These are phyloP conservation scores for Corella eumyota DNA, from an alignment of 23 tunicate species.

Conservation along the genomic window DNA sequence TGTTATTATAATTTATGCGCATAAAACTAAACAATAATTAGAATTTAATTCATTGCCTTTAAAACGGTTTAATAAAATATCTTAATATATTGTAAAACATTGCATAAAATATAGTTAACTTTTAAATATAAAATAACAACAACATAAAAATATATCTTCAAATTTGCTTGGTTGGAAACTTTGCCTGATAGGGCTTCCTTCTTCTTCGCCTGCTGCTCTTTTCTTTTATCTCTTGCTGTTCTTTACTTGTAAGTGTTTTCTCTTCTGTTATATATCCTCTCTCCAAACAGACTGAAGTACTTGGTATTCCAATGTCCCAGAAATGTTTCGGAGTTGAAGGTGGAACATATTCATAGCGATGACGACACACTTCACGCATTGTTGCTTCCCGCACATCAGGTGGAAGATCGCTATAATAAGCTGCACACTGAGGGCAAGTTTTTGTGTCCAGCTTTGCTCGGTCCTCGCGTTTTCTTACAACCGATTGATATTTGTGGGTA, in stretches of 20 bases:
- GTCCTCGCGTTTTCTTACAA: conserved; percentile 42
- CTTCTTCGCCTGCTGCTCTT: background rate
- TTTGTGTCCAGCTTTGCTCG: conserved; percentile 29
- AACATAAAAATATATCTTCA: too few relatives aligned
- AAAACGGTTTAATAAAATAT: too few relatives aligned
- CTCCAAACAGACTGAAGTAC: conserved; percentile 61
- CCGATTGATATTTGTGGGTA: conserved; percentile 22
- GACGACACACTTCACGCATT: conserved; percentile 52
- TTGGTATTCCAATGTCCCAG: conserved; percentile 86
- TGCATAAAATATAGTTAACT: too few relatives aligned
- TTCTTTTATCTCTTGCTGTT: background rate
- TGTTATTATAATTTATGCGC: too few relatives aligned
- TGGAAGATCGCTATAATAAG: conserved; percentile 72
- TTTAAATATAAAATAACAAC: too few relatives aligned
- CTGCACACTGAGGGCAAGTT: conserved; percentile 64
- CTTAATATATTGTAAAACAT: too few relatives aligned
- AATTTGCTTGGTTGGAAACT: background rate
- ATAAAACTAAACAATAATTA: too few relatives aligned
- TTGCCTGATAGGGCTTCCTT: conserved; percentile 1
- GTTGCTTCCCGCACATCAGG: conserved; percentile 32
- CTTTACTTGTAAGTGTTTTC: too few relatives aligned
- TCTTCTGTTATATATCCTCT: too few relatives aligned
- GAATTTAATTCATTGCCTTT: too few relatives aligned
- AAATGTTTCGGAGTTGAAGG: conserved; percentile 78
- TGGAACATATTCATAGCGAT: conserved; percentile 39